phyloP scores from a whole-genome alignment of 2,888 invertebrate genomes.

The Drosophila setosimentum region DNA sequence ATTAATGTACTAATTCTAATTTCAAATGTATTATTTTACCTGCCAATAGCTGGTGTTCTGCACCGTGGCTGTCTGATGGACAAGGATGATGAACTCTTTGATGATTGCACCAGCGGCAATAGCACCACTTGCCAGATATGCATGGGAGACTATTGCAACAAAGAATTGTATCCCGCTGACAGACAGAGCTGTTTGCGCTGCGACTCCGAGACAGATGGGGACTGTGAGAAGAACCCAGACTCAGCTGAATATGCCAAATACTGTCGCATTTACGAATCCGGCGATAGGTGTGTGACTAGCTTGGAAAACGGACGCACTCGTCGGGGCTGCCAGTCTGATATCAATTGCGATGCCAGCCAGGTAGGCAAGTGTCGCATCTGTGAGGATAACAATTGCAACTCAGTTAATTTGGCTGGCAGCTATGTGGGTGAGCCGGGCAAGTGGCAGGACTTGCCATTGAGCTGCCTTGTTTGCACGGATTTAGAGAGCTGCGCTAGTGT shows the following conservation, averaged over 20 bases:
- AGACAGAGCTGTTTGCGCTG: slow-evolving; percentile 78
- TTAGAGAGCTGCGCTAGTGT: slow-evolving; percentile 55
- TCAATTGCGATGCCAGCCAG: slow-evolving; percentile 64
- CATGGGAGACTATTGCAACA: slow-evolving; percentile 64
- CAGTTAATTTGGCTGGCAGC: slow-evolving; percentile 57
- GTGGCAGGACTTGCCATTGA: slow-evolving; percentile 82
- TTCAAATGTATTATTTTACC: neutral
- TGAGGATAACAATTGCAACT: slow-evolving; percentile 73
- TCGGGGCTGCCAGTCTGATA: slow-evolving; percentile 78
- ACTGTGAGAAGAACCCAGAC: slow-evolving; percentile 63
- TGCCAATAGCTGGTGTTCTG: slow-evolving; percentile 63
- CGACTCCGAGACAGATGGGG: slow-evolving; percentile 61
- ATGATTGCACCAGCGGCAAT: slow-evolving; percentile 61
- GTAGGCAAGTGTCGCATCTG: slow-evolving; percentile 72
- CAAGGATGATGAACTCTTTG: slow-evolving; percentile 53
- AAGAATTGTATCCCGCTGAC: slow-evolving; percentile 64
- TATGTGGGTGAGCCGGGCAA: slow-evolving; percentile 79
- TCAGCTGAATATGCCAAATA: slow-evolving; percentile 51
- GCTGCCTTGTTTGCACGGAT: slow-evolving; percentile 70
- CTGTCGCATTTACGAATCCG: slow-evolving; percentile 64
- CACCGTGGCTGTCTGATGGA: slow-evolving; percentile 77
- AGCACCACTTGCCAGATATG: slow-evolving; percentile 68
- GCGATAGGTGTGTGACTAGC: slow-evolving; percentile 71
- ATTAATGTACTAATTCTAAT: neutral
- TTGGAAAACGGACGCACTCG: slow-evolving; percentile 65